These are phyloP conservation scores for Xiphydria camelus DNA, from an alignment of 2,888 invertebrate species.

Conservation along the genomic window DNA sequence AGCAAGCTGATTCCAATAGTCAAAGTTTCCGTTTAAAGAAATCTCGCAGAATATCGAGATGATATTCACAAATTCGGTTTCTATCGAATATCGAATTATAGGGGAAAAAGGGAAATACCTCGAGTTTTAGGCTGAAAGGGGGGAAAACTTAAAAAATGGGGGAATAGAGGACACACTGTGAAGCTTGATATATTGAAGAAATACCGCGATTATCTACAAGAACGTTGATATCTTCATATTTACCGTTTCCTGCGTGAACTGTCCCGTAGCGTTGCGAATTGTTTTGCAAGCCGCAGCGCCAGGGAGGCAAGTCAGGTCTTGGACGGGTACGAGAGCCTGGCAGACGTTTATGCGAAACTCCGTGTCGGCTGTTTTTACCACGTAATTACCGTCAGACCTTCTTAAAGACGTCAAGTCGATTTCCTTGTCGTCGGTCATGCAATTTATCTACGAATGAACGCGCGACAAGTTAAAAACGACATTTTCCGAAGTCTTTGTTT, in stretches of 20 bases:
- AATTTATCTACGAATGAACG: conserved; percentile 40
- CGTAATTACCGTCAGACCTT: conserved; percentile 34
- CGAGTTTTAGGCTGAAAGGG: too few species aligned
- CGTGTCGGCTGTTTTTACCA: conserved; percentile 31
- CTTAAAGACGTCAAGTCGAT: conserved; percentile 37
- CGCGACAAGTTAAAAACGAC: too few species aligned
- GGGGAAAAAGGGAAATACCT: background rate
- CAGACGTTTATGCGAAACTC: conserved; percentile 49
- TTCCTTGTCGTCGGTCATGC: conserved; percentile 32
- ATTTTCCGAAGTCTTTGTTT: too few species aligned
- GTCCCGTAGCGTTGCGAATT: conserved; percentile 26
- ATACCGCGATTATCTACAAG: background rate
- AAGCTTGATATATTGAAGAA: too few species aligned
- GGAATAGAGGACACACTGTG: too few species aligned
- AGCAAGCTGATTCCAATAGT: too few species aligned
- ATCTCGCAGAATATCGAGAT: too few species aligned
- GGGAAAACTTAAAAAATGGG: background rate
- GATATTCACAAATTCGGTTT: too few species aligned
- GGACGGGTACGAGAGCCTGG: conserved; percentile 36
- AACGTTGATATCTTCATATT: conserved; percentile 22
- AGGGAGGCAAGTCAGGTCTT: conserved; percentile 35
- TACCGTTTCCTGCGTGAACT: conserved; percentile 36
- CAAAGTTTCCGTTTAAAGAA: too few species aligned
- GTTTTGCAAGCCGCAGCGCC: conserved; percentile 44
- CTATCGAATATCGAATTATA: too few species aligned